Conservation (phyloP, 1,140 invertebrate species). For the Drosophila ogumai region DNA sequence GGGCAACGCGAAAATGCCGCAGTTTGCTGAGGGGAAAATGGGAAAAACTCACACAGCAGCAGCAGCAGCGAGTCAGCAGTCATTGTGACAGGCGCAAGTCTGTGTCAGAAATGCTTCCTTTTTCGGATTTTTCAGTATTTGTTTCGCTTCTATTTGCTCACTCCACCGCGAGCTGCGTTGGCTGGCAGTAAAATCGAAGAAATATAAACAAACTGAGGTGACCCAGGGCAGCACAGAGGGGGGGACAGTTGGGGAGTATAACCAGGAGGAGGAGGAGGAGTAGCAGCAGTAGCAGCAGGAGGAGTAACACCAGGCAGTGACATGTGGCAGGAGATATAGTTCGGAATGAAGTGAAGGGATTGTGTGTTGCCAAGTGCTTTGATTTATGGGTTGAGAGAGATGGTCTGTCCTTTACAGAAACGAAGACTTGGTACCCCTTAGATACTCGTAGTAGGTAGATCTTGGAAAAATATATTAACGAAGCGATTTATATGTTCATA, state of each 20-base stretch:
- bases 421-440: not conserved
- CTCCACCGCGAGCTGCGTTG: conserved; percentile 38
- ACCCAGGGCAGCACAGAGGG: conserved; percentile 17
- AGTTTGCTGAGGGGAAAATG: conserved; percentile 37
- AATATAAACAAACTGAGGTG: conserved; percentile 75
- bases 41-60: conserved; percentile 12
- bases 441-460: not conserved
- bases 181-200: conserved; percentile 80
- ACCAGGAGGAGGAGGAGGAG: no score
- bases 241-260: not conserved
- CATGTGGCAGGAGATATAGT: conserved; percentile 59
- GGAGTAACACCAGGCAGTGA: conserved; percentile 34
- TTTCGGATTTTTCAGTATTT: conserved; percentile 21
- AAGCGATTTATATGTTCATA: no score
- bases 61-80: conserved; percentile 17
- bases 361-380: conserved; percentile 60
- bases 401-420: not conserved
- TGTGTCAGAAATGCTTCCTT: conserved; percentile 67
- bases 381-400: conserved; percentile 50
- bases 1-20: conserved; percentile 36
- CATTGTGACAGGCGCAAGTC: conserved; percentile 69
- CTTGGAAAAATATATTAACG: no score
- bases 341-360: conserved; percentile 43
- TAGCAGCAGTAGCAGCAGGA: not conserved
- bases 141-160: conserved; percentile 37